These are phyloP conservation scores for Microplitis manilae DNA, from an alignment of 2,888 invertebrate species.

Conservation along the genomic window DNA sequence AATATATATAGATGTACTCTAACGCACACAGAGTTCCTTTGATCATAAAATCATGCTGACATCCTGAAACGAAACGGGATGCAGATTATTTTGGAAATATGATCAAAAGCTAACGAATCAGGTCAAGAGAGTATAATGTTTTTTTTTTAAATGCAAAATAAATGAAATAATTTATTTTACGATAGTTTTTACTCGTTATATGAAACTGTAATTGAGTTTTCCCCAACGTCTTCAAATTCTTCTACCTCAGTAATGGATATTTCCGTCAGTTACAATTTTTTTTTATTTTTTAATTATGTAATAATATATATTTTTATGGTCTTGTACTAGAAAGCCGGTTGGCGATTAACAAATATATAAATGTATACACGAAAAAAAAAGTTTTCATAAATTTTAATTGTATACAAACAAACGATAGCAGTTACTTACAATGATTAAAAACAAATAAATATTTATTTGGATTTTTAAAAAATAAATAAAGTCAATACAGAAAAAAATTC, in stretches of 20 bases:
- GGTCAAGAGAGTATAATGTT: conserved; percentile 27
- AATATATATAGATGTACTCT: neutral
- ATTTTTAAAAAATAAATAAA: too few relatives aligned
- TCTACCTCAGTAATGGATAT: neutral
- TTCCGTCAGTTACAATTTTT: too few relatives aligned
- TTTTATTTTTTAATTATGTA: too few relatives aligned
- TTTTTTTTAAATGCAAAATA: neutral
- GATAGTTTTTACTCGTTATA: neutral
- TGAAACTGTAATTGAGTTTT: neutral
- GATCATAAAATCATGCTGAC: conserved; percentile 25
- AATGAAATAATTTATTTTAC: neutral
- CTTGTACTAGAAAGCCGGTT: too few relatives aligned
- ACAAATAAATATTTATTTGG: too few relatives aligned
- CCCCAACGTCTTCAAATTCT: conserved; percentile 24
- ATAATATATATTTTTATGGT: too few relatives aligned
- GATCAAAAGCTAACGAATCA: conserved; percentile 35
- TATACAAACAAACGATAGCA: too few relatives aligned
- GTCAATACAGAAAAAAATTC: too few relatives aligned
- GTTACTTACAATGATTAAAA: too few relatives aligned
- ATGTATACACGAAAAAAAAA: too few relatives aligned
- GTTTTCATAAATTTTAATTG: too few relatives aligned
- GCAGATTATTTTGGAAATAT: conserved; percentile 39
- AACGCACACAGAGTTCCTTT: conserved; percentile 13
- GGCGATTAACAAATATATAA: too few relatives aligned
- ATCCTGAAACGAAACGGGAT: conserved; percentile 30